Evolutionary conservation across 2,797 vertebrate genomes (phyloP).

Genomic region (Lacerta agilis): DNA sequence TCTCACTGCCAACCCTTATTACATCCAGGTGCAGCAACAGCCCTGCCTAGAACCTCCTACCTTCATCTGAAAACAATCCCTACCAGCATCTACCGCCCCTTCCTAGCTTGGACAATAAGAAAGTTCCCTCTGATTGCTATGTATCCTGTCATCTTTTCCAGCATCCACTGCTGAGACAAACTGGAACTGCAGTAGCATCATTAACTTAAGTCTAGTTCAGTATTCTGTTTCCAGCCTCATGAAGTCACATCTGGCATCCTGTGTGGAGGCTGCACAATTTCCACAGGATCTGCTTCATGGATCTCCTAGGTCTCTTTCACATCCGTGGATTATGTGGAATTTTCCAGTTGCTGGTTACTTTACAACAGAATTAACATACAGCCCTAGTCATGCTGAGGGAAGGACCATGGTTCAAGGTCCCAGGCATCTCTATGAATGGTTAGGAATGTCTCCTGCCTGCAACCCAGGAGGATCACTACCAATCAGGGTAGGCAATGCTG

Average conservation of each 20-base stretch:
- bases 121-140: neutral
- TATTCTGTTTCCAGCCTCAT: neutral
- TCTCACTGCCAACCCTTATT: neutral
- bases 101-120: slow-evolving; percentile 1
- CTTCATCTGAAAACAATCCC: neutral
- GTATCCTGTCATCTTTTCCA: neutral
- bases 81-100: neutral
- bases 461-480: too few species aligned
- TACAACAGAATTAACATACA: neutral
- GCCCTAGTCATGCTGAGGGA: neutral
- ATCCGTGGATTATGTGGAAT: neutral
- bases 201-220: neutral
- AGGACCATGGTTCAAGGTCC: too few species aligned
- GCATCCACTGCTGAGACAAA: neutral
- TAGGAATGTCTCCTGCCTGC: too few species aligned
- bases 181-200: neutral
- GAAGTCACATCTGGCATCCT: neutral
- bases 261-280: neutral
- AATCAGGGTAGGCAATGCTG: too few species aligned
- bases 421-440: too few species aligned
- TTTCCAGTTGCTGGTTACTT: neutral
- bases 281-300: neutral
- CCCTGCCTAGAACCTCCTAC: neutral
- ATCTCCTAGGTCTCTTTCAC: neutral
- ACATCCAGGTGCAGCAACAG: neutral